Conservation (phyloP, 37 sponge, comb jelly and placozoan genomes). For the Haliclona indistincta region DNA sequence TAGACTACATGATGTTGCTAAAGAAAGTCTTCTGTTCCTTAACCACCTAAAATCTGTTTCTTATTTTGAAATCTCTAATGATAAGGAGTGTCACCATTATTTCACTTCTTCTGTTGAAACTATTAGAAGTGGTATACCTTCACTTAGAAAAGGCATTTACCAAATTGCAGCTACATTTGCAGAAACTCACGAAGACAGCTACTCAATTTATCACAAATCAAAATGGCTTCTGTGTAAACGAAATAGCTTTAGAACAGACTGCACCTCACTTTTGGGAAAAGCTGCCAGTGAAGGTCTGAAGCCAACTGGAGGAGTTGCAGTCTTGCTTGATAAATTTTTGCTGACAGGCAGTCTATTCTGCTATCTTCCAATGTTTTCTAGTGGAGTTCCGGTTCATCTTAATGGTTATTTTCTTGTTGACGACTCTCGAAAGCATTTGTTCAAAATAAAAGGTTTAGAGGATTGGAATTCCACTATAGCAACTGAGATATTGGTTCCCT, state of each 20-base stretch:
- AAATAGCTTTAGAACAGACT: background rate
- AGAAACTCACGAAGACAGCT: background rate
- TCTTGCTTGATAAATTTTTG: background rate
- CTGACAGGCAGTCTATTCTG: constrained; percentile 30
- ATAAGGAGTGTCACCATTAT: constrained; percentile 29
- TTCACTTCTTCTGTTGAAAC: constrained; percentile 19
- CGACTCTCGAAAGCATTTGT: constrained; percentile 65
- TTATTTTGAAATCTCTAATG: constrained; percentile 41
- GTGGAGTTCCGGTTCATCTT: constrained; percentile 67
- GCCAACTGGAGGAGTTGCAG: constrained; percentile 66
- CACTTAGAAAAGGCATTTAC: no score
- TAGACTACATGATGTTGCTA: no score
- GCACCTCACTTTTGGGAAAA: background rate
- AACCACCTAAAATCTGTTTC: constrained; percentile 53
- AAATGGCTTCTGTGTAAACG: constrained; percentile 16
- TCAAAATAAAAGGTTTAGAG: constrained; percentile 3
- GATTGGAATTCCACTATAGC: constrained; percentile 46
- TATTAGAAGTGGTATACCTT: no score
- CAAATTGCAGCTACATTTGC: no score
- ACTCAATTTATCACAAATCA: no score
- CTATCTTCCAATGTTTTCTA: constrained; percentile 52
- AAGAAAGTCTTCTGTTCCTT: constrained; percentile 54
- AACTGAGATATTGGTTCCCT: constrained; percentile 15
- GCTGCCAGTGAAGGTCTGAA: constrained; percentile 14
- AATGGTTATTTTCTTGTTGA: constrained; percentile 75